These are phyloP conservation scores for Myrmecophaga tridactyla DNA, from an alignment of 2,113 vertebrate genomes.

Conservation along the genomic window DNA sequence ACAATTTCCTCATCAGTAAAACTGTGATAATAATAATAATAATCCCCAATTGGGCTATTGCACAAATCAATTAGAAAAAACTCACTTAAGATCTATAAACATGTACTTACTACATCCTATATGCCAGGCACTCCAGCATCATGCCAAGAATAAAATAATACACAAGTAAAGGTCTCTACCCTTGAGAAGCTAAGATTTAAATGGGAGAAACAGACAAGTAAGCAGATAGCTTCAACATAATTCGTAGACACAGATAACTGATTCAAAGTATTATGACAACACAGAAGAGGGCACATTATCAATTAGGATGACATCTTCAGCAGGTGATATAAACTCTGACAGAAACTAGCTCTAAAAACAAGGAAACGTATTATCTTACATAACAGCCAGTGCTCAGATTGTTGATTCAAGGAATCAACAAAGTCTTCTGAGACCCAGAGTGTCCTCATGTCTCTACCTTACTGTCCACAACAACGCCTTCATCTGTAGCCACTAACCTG, in stretches of 20 bases:
- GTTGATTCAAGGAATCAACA: neutral
- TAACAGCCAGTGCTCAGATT: neutral
- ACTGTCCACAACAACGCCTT: neutral
- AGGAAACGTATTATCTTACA: neutral
- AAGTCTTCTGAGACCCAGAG: neutral
- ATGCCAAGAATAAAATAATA: neutral
- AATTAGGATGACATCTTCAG: neutral
- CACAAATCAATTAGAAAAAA: constrained; percentile 7
- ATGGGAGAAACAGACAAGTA: neutral
- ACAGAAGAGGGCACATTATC: neutral
- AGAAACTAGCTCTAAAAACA: neutral
- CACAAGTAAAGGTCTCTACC: constrained; percentile 3
- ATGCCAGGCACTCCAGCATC: neutral
- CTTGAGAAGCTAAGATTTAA: constrained; percentile 43
- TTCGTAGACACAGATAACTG: neutral
- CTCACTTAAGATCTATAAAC: constrained; percentile 20
- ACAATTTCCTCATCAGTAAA: neutral
- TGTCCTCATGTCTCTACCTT: neutral
- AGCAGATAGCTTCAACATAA: constrained; percentile 28
- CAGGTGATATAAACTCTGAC: neutral
- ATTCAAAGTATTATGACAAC: neutral
- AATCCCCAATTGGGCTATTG: neutral
- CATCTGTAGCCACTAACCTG: neutral
- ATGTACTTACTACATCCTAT: constrained; percentile 15
- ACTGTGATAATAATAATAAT: neutral